Evolutionary conservation across 2,888 invertebrate genomes (phyloP), one percentile per base, ranked within the genome.

Genomic region (Bembecia ichneumoniformis): DNA sequence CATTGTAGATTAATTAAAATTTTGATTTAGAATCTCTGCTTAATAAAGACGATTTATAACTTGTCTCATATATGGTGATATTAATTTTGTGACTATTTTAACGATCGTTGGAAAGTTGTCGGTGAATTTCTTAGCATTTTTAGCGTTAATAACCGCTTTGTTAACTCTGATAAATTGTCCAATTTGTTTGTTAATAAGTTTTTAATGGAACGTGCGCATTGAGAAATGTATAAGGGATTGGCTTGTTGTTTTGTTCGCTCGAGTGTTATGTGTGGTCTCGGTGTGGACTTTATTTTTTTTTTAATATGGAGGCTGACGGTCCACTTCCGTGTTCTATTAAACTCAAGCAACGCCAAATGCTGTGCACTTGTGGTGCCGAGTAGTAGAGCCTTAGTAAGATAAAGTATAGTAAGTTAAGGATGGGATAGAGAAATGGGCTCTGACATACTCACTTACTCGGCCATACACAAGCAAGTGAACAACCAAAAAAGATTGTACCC

Each of bases 151-250:
- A 44, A 16, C 44, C 16, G 44, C 55, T 63, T 71, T 67, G 63
- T 68, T 66, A 57, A 61, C 53, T 55, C 55, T 72, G 67, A 72
- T 68, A 61, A 64, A 74, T 72, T 60, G 68, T 52, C 58, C 66
- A 71, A 70, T 73, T 68, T 65, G 53, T 59, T 59, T 46, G 46
- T 46, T 46, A 46, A 46, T 46, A 20, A 46, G 20, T 20, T 46
- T 46, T 46, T 47, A 36, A 47, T 36, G 47, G 36, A 46, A 34
- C 35, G 28, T 46, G 45, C 20, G 28, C 9, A 28, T n/a, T 36
- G 36, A 36, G 13, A 47, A 11, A 47, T 36, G 35, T 47, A 15
- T 47, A 34, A 34, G 0, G 28, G n/a, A 36, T 13, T 47, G 36
- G 36, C 15, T 35, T 5, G 16, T 15, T 46, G 3, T 46, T 46